Percentiles rank a stretch among this genome's conserved stretches.
Evolutionary conservation across 1,140 invertebrate genomes (phyloP).

Genomic region (Ips nitidus): DNA sequence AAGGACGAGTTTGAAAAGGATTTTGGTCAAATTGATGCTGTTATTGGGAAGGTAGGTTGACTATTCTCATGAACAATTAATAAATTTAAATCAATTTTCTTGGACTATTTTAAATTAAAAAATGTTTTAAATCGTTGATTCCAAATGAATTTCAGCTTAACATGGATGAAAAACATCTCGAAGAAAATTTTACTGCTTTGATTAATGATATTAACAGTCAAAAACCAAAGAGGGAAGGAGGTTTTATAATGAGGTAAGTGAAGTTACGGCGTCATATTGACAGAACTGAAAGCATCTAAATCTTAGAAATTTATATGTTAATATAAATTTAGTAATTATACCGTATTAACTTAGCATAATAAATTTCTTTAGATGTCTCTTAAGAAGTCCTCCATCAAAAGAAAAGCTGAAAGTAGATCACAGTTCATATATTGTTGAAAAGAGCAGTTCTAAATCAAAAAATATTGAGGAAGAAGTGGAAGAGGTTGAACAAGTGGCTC

Average conservation of each 20-base stretch:
- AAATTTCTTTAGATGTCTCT: constrained; percentile 52
- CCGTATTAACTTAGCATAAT: neutral
- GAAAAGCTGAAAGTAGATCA: constrained; percentile 70
- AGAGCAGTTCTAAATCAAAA: constrained; percentile 23
- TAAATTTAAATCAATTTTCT: neutral
- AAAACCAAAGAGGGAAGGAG: constrained; percentile 63
- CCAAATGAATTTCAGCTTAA: constrained; percentile 60
- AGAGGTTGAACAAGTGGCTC: constrained; percentile 37
- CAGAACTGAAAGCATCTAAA: no score
- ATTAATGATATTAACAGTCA: constrained; percentile 63
- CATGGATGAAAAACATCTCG: constrained; percentile 69
- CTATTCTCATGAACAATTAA: neutral
- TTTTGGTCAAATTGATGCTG: constrained; percentile 66
- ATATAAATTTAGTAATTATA: no score
- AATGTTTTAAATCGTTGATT: neutral
- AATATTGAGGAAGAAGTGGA: constrained; percentile 44
- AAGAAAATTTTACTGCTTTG: constrained; percentile 68
- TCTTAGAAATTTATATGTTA: no score
- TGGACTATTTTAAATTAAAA: neutral
- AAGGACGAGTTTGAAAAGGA: constrained; percentile 68
- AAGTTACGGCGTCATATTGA: constrained; percentile 9
- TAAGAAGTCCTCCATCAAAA: constrained; percentile 58
- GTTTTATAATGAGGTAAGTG: constrained; percentile 67
- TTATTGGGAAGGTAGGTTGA: constrained; percentile 66
- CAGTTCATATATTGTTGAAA: constrained; percentile 56